A percentile compares a stretch with the other conserved stretches of the same genome.
These are phyloP conservation scores for Silurus aristotelis DNA, from an alignment of 2,797 vertebrate genomes.

Conservation along the genomic window DNA sequence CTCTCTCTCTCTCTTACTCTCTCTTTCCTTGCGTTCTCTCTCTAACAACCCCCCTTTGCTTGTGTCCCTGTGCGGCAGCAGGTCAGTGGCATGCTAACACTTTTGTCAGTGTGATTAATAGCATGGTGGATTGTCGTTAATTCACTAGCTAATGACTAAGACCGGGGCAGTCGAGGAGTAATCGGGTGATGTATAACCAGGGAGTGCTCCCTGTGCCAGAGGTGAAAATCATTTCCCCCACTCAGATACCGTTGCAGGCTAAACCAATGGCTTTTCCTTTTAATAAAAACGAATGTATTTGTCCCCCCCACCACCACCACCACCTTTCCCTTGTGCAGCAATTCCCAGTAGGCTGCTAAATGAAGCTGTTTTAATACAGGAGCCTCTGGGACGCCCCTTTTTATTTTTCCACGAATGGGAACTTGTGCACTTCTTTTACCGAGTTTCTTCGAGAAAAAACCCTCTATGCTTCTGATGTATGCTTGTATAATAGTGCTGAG, in stretches of 20 bases:
- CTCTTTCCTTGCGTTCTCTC: constrained; percentile 38
- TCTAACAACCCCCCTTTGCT: constrained; percentile 62
- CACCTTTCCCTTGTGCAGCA: constrained; percentile 27
- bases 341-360: constrained; percentile 80
- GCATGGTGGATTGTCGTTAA: constrained; percentile 91
- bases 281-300: constrained; percentile 97
- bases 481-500: constrained; percentile 24
- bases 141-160: constrained; percentile 99
- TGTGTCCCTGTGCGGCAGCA: constrained; percentile 77
- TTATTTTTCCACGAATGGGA: background rate
- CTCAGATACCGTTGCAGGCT: constrained; percentile 83
- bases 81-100: constrained; percentile 85
- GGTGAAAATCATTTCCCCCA: constrained; percentile 97
- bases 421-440: constrained; percentile 5
- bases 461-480: constrained; percentile 9
- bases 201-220: constrained; percentile 89
- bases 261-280: constrained; percentile 86
- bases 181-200: constrained; percentile 96
- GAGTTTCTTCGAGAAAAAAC: background rate
- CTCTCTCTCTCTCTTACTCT: constrained; percentile 41
- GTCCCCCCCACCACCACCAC: constrained; percentile 60
- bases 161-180: constrained; percentile 83
- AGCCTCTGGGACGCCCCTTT: constrained; percentile 51
- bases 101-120: constrained; percentile 99
- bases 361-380: constrained; percentile 75